Base-by-base conservation (phyloP, 92 coral and sea anemone species). In the Zoanthus sansibaricus region DNA sequence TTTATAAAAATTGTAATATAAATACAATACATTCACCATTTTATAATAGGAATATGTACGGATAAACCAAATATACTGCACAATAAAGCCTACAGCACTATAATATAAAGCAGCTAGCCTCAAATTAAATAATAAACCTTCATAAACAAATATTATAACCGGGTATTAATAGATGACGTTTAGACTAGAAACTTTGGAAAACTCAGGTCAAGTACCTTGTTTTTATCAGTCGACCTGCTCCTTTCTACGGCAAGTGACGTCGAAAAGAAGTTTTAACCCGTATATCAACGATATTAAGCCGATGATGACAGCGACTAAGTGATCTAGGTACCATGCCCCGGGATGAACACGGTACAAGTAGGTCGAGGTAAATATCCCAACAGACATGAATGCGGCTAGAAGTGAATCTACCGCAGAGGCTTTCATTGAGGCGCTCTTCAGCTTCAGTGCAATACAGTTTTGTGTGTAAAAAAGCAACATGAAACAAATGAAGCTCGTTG, bases 321-420 rank as follows among this genome's bases (percentile, higher is more conserved):
- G 98, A 80, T 94, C 98, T 58, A 94, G 89, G 84, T 89, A 94
- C 98, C 98, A 94, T 33, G 92, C 64, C 37, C 42, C 56, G 31
- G 54, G 90, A 16, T 73, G 82, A 33, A 74, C 42, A 64, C 87
- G 88, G 86, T 90, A 94, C 45, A 94, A 70, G 59, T 76, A 90
- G 1, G 95, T 79, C 1, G 97, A 92, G 7, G 32, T 86, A 30
- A 87, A 52, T 46, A 94, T 87, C 7, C 97, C 97, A 61, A 86
- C 37, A 1, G 86, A 82, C 97, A 94, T 94, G 9, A 91, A 86
- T 0, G 95, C 93, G 5, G 92, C 95, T 6, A 92, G 75, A 6
- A 80, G 94, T 56, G 89, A 85, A 67, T 94, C 95, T 3, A 93
- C 95, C 18, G 94, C 86, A 3, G 94, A 89, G 4, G 98, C 98